Evolutionary conservation across 2,888 invertebrate genomes (phyloP).

Genomic region (Caenorhabditis afra): DNA sequence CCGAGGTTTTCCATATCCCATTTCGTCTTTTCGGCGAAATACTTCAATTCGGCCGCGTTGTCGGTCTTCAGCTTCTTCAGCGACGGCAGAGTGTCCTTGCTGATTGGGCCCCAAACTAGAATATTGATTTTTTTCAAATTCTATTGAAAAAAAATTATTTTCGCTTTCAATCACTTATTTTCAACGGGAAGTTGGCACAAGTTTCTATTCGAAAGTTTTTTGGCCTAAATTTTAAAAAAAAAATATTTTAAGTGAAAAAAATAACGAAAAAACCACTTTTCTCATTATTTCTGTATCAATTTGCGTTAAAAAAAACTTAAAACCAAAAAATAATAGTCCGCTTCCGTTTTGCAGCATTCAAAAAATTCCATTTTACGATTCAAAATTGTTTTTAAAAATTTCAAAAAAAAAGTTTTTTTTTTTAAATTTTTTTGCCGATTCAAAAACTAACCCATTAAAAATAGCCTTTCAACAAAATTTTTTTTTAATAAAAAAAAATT

Average conservation of each 20-base stretch:
- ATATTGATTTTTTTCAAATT: background rate
- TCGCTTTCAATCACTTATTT: background rate
- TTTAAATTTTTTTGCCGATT: no score
- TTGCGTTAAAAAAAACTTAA: background rate
- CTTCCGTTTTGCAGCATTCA: background rate
- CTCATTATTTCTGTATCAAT: background rate
- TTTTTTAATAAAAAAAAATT: background rate
- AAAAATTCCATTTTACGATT: background rate
- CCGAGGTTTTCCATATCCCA: constrained; percentile 68
- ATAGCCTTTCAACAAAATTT: no score
- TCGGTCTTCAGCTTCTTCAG: constrained; percentile 55
- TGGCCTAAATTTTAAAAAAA: background rate
- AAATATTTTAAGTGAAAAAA: background rate
- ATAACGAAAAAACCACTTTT: no score
- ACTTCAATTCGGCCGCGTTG: constrained; percentile 52
- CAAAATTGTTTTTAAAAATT: background rate
- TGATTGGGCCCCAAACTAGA: constrained; percentile 69
- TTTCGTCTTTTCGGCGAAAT: constrained; percentile 66
- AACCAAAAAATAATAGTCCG: background rate
- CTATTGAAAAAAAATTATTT: background rate
- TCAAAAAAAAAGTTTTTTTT: no score
- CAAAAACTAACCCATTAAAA: no score
- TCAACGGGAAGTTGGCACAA: no score
- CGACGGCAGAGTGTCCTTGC: constrained; percentile 62
- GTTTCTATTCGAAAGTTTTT: no score